These are phyloP conservation scores for Monopis laevigella DNA, from an alignment of 2,888 invertebrate genomes.

Conservation along the genomic window DNA sequence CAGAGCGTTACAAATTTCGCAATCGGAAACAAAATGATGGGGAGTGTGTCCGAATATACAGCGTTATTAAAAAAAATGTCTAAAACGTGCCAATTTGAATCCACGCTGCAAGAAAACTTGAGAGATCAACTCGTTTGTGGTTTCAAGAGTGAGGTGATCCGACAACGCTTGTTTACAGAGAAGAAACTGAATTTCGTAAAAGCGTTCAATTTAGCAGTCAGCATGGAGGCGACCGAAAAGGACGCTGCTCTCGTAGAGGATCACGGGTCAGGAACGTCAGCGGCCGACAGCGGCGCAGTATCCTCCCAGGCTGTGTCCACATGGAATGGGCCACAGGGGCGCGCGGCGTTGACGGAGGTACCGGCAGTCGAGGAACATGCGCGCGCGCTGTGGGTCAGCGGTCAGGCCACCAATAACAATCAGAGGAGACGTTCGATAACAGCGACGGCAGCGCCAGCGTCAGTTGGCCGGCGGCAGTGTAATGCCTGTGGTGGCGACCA, in stretches of 20 bases:
- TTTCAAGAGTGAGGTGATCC: conserved; percentile 16
- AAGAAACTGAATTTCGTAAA: conserved; percentile 8
- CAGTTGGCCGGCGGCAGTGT: background rate
- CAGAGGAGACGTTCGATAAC: too few relatives aligned
- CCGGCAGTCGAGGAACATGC: too few relatives aligned
- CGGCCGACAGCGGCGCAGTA: too few relatives aligned
- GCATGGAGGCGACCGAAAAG: background rate
- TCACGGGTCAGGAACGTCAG: too few relatives aligned
- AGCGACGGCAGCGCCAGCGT: background rate
- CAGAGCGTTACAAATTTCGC: conserved; percentile 4
- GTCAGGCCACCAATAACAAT: too few relatives aligned
- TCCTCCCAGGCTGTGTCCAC: too few relatives aligned
- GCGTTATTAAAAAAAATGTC: background rate
- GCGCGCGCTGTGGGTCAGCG: too few relatives aligned
- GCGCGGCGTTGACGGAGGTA: too few relatives aligned
- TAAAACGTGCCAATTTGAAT: conserved; percentile 1
- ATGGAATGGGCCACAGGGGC: background rate
- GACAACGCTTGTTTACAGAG: conserved; percentile 21
- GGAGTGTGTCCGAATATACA: background rate
- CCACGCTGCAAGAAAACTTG: conserved; percentile 19
- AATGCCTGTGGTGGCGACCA: background rate
- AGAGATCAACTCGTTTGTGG: conserved; percentile 23
- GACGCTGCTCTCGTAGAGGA: background rate
- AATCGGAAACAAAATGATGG: background rate
- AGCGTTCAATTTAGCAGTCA: too few relatives aligned